Evolutionary conservation across 2,888 invertebrate genomes (phyloP), one percentile per base, ranked within the genome.

Genomic region (Tetranychus piercei): DNA sequence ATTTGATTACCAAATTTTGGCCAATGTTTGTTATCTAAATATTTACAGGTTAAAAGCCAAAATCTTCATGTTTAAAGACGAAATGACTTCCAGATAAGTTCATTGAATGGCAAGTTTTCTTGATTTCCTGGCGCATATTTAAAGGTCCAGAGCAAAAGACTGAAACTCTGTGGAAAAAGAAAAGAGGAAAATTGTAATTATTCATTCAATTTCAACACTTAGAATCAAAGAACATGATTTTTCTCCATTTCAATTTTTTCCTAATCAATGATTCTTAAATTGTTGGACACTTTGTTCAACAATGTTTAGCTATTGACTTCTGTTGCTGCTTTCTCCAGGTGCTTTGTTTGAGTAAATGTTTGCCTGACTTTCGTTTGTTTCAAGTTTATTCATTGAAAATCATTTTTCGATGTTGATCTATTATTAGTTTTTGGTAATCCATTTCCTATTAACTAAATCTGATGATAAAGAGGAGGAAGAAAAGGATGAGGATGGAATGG

Each of bases 1-100:
- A 34, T 34, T 34, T 34, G 34, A 34, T 34, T 3, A 34, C 4
- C 34, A 34, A 55, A 55, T 7, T 15, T 15, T 55, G 55, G 8
- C 55, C 9, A 55, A 6, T 55, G 55, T 55, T 55, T 15, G 3
- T 34, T 34, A 34, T 5, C 34, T 5, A 34, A 65, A 65, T 65
- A 69, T 20, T 69, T 18, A n/a, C n/a, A 18, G 1, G 2, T 69
- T 20, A 23, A 11, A 20, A 69, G 9, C 69, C 69, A 23, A 69
- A 69, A 69, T 20, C 69, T 69, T 69, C 69, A 23, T 69, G 22
- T 69, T 69, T 69, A 23, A 69, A 69, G 69, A 69, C 34, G 4
- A 69, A 69, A 15, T n/a, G 22, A 20, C 22, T 23, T 69, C 34
- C 69, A 23, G 9, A 15, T 69, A 69, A 23, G 69, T 69, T 69